A percentile compares a stretch with the other conserved stretches of the same genome.
Evolutionary conservation across 2,113 vertebrate genomes (phyloP).

Genomic region (Brienomyrus longianalis): DNA sequence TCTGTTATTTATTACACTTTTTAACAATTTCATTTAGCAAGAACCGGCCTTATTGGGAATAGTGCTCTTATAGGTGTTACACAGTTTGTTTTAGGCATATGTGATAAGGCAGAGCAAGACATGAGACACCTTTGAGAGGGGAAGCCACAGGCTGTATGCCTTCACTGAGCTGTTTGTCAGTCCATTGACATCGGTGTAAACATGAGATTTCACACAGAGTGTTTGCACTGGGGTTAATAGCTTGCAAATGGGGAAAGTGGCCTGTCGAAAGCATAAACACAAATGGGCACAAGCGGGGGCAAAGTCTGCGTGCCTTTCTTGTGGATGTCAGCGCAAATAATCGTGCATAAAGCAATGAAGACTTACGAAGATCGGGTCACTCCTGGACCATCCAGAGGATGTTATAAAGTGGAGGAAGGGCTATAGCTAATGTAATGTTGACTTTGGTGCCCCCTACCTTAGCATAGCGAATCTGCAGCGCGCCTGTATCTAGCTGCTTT

Average conservation of each 20-base stretch:
- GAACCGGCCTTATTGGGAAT: background rate
- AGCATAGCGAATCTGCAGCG: conserved; percentile 86
- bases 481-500: conserved; percentile 81
- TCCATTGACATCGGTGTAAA: background rate
- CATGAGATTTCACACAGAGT: background rate
- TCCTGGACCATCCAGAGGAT: background rate
- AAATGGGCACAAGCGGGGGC: background rate
- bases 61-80: background rate
- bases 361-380: background rate
- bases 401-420: background rate
- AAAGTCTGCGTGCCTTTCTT: background rate
- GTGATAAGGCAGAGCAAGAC: background rate
- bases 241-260: background rate
- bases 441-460: conserved; percentile 67
- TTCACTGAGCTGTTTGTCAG: background rate
- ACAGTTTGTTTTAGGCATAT: background rate
- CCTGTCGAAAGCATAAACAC: background rate
- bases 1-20: background rate
- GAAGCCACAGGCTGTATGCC: background rate
- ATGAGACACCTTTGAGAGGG: background rate
- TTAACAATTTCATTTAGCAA: background rate
- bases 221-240: background rate
- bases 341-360: background rate
- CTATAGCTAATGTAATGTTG: background rate
- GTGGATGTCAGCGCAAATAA: background rate